Percentiles rank a stretch among this genome's conserved stretches.
Evolutionary conservation across 2,888 invertebrate species (phyloP).

Genomic region (Halictus quadricinctus): DNA sequence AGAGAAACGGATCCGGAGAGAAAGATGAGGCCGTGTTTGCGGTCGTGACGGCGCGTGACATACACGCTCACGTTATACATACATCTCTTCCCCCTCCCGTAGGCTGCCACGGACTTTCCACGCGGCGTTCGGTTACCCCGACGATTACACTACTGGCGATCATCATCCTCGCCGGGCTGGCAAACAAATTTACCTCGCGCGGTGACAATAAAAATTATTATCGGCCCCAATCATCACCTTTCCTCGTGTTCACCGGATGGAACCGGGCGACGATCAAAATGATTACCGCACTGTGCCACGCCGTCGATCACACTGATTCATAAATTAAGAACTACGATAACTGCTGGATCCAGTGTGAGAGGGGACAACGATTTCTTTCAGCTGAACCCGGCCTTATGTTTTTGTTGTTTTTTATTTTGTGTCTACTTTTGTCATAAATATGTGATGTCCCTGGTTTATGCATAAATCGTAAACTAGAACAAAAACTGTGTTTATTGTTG

Average conservation of each 20-base stretch:
- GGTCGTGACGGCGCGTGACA: slow-evolving; percentile 77
- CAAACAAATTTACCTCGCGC: slow-evolving; percentile 42
- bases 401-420: too few relatives aligned
- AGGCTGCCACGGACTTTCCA: slow-evolving; percentile 59
- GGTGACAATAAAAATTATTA: slow-evolving; percentile 60
- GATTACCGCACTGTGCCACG: slow-evolving; percentile 4
- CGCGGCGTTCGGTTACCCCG: slow-evolving; percentile 67
- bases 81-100: slow-evolving; percentile 58
- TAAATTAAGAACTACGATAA: background rate
- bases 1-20: slow-evolving; percentile 51
- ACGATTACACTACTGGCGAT: slow-evolving; percentile 65
- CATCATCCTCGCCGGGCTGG: slow-evolving; percentile 54
- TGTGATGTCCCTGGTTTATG: too few relatives aligned
- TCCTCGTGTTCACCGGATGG: slow-evolving; percentile 14
- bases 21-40: slow-evolving; percentile 71
- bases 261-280: slow-evolving; percentile 49
- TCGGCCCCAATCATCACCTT: slow-evolving; percentile 39
- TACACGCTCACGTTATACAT: slow-evolving; percentile 73
- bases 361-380: background rate
- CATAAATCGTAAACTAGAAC: too few relatives aligned
- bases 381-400: background rate
- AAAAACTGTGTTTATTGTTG: too few relatives aligned
- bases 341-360: background rate
- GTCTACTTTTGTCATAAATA: too few relatives aligned
- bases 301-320: background rate